Evolutionary conservation across 2,888 invertebrate genomes (phyloP).

Genomic region (Synanthedon andrenaeformis): DNA sequence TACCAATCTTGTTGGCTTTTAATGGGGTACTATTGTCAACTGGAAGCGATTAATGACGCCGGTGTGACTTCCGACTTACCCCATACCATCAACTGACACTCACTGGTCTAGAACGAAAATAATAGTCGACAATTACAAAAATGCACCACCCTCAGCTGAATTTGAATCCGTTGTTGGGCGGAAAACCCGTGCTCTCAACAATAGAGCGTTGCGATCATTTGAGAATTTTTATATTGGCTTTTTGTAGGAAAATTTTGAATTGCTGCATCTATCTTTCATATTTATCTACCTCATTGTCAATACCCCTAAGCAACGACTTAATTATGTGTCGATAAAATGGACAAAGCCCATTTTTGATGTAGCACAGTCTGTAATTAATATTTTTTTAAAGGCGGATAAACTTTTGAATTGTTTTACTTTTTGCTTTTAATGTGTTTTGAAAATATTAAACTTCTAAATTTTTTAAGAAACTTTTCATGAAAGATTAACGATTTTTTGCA

Average conservation of each 20-base stretch:
- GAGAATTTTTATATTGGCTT: background rate
- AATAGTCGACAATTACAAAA: conserved; percentile 30
- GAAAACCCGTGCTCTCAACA: conserved; percentile 30
- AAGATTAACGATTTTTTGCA: too few species aligned
- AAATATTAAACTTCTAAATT: too few species aligned
- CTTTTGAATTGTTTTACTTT: too few species aligned
- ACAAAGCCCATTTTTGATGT: too few species aligned
- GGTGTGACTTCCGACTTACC: conserved; percentile 15
- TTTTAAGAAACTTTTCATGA: too few species aligned
- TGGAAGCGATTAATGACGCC: conserved; percentile 25
- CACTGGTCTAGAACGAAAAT: conserved; percentile 14
- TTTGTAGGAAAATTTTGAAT: background rate
- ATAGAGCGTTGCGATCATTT: conserved; percentile 10
- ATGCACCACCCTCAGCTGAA: conserved; percentile 27
- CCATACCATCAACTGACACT: conserved; percentile 12
- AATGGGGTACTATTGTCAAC: conserved; percentile 28
- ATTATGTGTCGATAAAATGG: too few species aligned
- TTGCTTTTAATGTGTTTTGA: too few species aligned
- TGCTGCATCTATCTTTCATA: background rate
- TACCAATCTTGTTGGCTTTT: background rate
- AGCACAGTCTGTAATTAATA: too few species aligned
- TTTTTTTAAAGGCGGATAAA: too few species aligned
- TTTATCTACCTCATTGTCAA: too few species aligned
- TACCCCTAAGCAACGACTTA: too few species aligned
- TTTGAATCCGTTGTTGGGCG: conserved; percentile 30